A percentile compares a stretch with the other conserved stretches of the same genome.
These are phyloP conservation scores for Bubalus kerabau DNA, from an alignment of 2,113 vertebrate species.

Conservation along the genomic window DNA sequence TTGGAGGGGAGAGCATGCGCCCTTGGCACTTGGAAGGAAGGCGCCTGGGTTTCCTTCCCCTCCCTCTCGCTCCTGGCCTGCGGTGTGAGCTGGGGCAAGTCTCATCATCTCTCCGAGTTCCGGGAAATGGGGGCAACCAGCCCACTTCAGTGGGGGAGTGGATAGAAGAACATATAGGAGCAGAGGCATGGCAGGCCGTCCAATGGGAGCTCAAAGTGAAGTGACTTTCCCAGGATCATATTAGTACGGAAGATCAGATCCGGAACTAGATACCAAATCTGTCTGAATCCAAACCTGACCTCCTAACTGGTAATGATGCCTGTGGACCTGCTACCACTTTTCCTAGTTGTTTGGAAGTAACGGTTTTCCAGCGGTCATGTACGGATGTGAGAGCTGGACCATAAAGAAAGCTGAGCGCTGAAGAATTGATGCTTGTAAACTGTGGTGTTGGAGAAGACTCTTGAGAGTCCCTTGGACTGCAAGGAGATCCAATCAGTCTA, in stretches of 20 bases:
- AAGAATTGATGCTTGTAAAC: background rate
- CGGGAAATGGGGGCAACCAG: background rate
- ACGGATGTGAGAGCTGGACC: background rate
- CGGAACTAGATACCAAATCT: background rate
- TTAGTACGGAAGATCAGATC: too few relatives aligned
- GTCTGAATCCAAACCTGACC: background rate
- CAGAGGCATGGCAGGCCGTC: accelerated
- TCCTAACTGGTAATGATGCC: background rate
- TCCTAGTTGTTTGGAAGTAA: background rate
- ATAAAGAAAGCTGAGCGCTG: background rate
- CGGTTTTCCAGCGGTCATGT: background rate
- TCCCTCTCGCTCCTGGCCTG: too few relatives aligned
- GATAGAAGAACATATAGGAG: background rate
- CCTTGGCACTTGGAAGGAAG: background rate
- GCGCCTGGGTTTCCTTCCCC: background rate
- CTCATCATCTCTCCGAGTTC: background rate
- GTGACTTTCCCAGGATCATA: background rate
- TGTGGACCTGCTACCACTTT: background rate
- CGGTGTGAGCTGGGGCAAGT: background rate
- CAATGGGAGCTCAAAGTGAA: background rate
- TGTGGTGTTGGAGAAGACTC: background rate
- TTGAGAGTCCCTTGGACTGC: background rate
- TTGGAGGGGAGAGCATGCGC: background rate
- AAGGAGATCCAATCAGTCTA: background rate
- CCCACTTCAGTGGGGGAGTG: background rate